Evolutionary conservation across 2,888 invertebrate genomes (phyloP).

Genomic region (Cephus pygmeus): DNA sequence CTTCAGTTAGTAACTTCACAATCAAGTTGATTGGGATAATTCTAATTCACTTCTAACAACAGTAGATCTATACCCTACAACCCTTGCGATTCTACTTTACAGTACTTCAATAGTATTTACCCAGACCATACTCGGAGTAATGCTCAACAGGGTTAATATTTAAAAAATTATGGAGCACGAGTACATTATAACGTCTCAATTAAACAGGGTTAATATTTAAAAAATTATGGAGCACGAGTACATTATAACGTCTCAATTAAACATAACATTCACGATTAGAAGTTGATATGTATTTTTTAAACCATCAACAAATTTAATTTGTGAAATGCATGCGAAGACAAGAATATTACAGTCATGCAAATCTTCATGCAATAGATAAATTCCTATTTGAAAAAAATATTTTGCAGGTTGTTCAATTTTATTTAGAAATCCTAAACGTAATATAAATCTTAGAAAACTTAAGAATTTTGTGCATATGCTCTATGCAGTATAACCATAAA

Average conservation of each 20-base stretch:
- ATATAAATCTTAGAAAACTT: not conserved
- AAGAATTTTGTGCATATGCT: not conserved
- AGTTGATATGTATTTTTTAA: not conserved
- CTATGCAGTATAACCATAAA: not conserved
- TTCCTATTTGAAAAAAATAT: not conserved
- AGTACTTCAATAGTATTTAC: too few relatives aligned
- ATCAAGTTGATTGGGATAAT: not conserved
- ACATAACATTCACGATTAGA: not conserved
- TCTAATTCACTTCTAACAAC: not conserved
- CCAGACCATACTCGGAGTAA: too few relatives aligned
- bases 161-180: too few relatives aligned
- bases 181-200: not conserved
- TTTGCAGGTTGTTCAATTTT: not conserved
- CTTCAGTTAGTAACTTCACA: not conserved
- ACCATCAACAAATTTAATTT: not conserved
- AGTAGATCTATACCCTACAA: not conserved
- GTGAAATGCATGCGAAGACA: not conserved
- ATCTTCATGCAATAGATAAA: not conserved
- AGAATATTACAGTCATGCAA: not conserved
- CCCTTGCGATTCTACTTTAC: too few relatives aligned
- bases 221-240: too few relatives aligned
- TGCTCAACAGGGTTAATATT: too few relatives aligned
- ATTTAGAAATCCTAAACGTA: not conserved
- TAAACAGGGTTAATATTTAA: not conserved
- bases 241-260: not conserved